Evolutionary conservation across 2,113 vertebrate species (phyloP).

Genomic region (Oceanites oceanicus): DNA sequence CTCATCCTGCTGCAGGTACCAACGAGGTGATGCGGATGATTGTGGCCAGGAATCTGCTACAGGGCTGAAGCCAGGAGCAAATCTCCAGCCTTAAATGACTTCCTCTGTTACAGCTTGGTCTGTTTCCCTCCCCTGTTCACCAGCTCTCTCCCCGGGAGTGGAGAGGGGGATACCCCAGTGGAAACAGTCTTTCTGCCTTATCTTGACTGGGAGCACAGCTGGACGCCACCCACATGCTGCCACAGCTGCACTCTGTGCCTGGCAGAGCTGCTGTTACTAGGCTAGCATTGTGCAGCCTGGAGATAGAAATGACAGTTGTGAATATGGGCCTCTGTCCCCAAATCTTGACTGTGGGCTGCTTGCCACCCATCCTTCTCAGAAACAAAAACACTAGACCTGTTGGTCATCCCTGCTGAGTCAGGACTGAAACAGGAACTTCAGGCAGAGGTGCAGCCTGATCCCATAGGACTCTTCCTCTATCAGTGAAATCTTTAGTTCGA

Average conservation of each 20-base stretch:
- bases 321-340: not conserved
- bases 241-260: not conserved
- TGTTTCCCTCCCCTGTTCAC: not conserved
- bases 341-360: not conserved
- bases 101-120: not conserved
- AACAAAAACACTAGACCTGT: not conserved
- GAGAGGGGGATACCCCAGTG: not conserved
- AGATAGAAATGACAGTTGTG: not conserved
- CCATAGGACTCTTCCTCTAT: not conserved
- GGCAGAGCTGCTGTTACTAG: not conserved
- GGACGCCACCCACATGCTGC: not conserved
- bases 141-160: not conserved
- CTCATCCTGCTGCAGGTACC: conserved; percentile 78
- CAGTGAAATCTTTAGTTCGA: not conserved
- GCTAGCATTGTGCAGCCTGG: not conserved
- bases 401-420: not conserved
- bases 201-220: not conserved
- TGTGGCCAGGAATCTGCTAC: conserved; percentile 85
- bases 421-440: accelerated
- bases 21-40: conserved; percentile 98
- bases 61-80: conserved; percentile 49
- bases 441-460: not conserved
- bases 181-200: not conserved
- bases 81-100: not conserved
- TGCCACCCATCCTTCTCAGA: not conserved